phyloP scores from a whole-genome alignment of 2,113 vertebrate species.

The Sinosuthora webbiana region DNA sequence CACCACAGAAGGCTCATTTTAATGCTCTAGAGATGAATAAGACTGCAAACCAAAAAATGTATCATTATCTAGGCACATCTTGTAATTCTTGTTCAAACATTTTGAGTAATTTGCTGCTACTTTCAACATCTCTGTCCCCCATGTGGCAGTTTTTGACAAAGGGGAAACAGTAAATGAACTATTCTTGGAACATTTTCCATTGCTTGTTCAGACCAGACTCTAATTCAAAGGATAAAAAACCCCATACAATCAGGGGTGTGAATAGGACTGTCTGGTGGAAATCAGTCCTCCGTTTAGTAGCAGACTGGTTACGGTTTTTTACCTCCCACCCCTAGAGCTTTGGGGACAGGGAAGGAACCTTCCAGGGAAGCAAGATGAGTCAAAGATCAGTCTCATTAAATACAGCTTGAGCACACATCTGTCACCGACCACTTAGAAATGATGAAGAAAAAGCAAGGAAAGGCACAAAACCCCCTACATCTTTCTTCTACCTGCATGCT shows the following conservation, averaged over 20 bases:
- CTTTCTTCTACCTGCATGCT: background rate
- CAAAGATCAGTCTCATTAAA: background rate
- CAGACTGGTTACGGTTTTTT: background rate
- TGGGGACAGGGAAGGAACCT: background rate
- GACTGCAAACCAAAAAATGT: conserved; percentile 7
- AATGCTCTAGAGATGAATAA: background rate
- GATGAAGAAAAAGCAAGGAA: background rate
- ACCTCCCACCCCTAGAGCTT: background rate
- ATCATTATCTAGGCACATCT: conserved; percentile 53
- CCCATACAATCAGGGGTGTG: background rate
- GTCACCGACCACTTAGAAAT: background rate
- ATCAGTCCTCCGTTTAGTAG: background rate
- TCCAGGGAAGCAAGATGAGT: background rate
- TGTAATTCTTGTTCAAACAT: conserved; percentile 24
- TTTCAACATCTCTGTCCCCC: conserved; percentile 34
- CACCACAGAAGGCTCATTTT: conserved; percentile 2
- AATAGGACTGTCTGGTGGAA: background rate
- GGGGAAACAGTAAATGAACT: conserved; percentile 39
- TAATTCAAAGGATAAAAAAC: background rate
- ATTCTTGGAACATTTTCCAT: conserved; percentile 13
- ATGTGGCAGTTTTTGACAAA: conserved; percentile 30
- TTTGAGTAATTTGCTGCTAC: conserved; percentile 49
- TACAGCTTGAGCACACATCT: background rate
- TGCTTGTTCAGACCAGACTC: conserved; percentile 20
- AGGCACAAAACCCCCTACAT: background rate